Conservation (phyloP, 2,113 vertebrate genomes). For the Psophia crepitans region DNA sequence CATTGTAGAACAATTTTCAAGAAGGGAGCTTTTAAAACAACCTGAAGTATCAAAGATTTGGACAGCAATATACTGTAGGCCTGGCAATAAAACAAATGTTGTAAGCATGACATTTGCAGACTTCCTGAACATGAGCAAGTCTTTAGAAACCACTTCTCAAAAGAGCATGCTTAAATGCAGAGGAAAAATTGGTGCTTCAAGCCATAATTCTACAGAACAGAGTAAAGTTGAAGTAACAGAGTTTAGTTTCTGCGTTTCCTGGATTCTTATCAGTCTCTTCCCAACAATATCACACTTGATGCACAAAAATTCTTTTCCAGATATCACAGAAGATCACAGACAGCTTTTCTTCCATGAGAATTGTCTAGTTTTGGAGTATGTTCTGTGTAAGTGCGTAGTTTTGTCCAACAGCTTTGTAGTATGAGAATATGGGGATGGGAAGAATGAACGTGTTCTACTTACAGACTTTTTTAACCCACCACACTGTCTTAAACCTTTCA, state of each 20-base stretch:
- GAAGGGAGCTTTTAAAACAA: neutral
- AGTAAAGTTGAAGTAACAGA: neutral
- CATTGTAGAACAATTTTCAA: neutral
- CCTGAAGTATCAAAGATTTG: neutral
- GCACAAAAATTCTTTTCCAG: neutral
- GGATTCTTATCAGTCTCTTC: neutral
- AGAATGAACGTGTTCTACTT: neutral
- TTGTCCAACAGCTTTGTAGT: neutral
- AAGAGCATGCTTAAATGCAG: neutral
- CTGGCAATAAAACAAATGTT: neutral
- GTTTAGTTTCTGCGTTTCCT: neutral
- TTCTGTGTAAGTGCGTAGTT: neutral
- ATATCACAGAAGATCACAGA: neutral
- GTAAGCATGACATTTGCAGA: neutral
- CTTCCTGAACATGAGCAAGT: neutral
- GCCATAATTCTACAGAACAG: neutral
- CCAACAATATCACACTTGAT: neutral
- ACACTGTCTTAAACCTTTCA: neutral
- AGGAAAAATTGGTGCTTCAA: neutral
- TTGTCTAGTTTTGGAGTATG: neutral
- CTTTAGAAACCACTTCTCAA: neutral
- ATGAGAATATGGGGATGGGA: neutral
- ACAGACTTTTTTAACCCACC: neutral
- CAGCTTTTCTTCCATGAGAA: neutral
- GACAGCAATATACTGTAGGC: neutral